Evolutionary conservation across 2,113 vertebrate genomes (phyloP).

Genomic region (Hippocampus zosterae): DNA sequence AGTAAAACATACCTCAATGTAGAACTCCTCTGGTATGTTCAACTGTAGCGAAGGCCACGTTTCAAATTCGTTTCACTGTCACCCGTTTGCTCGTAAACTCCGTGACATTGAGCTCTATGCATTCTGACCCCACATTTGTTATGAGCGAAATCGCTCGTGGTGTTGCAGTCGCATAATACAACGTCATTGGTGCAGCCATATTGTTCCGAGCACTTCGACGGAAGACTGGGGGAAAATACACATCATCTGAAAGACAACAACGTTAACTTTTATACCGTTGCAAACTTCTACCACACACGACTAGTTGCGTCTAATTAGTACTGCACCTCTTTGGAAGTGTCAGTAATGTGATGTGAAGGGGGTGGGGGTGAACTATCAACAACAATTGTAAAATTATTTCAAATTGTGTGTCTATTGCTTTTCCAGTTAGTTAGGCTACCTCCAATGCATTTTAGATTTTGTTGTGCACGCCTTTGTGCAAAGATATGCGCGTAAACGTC

Average conservation of each 20-base stretch:
- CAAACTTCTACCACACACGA: neutral
- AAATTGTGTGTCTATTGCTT: neutral
- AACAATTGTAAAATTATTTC: neutral
- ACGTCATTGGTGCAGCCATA: conserved; percentile 29
- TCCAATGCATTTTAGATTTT: neutral
- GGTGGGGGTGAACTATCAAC: neutral
- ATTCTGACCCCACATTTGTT: conserved; percentile 33
- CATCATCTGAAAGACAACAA: neutral
- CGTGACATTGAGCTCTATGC: conserved; percentile 53
- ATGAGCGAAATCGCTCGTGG: conserved; percentile 23
- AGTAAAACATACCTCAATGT: conserved; percentile 26
- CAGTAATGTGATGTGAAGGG: too few relatives aligned
- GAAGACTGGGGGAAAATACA: neutral
- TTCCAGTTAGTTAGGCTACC: neutral
- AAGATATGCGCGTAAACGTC: neutral
- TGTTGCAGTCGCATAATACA: neutral
- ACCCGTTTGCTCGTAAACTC: neutral
- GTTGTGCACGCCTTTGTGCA: neutral
- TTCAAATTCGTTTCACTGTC: neutral
- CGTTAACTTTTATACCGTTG: neutral
- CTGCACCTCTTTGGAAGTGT: neutral
- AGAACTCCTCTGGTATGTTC: neutral
- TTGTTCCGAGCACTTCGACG: neutral
- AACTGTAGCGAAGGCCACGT: neutral
- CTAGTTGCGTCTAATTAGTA: neutral